Evolutionary conservation across 2,113 vertebrate species (phyloP), one percentile per base, ranked within the genome.

Genomic region (Corythoichthys haematopterus): DNA sequence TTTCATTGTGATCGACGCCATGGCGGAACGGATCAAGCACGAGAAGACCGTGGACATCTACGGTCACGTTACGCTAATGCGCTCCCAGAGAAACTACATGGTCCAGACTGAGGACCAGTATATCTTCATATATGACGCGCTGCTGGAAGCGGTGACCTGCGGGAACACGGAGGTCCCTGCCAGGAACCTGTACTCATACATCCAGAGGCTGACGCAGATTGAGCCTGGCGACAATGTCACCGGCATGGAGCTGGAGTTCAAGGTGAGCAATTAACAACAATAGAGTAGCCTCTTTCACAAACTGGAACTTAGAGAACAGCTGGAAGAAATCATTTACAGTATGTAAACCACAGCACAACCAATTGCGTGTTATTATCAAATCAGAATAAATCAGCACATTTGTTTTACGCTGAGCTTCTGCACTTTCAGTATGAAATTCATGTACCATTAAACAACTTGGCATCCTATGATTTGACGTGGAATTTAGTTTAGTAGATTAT

Each of bases 21-120:
- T 98, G 96, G 87, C 94, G 79, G 97, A 99, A 89, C 93, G 97
- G 78, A 96, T 99, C 93, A 97, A 97, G 87, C 95, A 98, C 71
- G 97, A 99, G 92, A 98, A 98, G 90, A 93, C 95, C 86, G 89
- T 97, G 77, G 97, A 99, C 92, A 93, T 98, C 91, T 99, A 99
- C 84, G 97, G 97, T 78, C 96, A 98, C 70, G 97, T 98, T 88
- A 99, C 97, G 61, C 91, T 98, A 88, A 98, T 99, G 97, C 94
- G 97, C 90, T 95, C 97, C 15, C 96, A 99, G 91, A 93, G 97
- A 87, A 98, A 99, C 93, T 99, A 99, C 90, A 99, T 98, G 97
- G 97, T 99, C 84, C 96, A 99, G 82, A 99, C 96, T 16, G 97
- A 98, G 89, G 97, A 99, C 91, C 97, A 99, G 81, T 99, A 99